Conservation (phyloP, 1,140 invertebrate species). For the Lerema accius region DNA sequence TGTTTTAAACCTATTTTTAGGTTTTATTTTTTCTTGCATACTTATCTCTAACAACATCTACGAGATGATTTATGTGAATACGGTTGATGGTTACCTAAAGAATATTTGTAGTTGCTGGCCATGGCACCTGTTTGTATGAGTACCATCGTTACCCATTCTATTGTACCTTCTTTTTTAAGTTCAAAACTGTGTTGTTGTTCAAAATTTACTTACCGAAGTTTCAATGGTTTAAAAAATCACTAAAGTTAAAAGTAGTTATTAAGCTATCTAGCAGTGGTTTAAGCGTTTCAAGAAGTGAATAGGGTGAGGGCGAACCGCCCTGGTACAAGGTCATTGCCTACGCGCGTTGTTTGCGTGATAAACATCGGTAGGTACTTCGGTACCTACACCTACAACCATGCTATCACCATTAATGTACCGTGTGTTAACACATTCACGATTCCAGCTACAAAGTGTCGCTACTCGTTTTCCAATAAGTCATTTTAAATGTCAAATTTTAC, state of each 20-base stretch:
- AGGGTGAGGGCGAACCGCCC: constrained; percentile 10
- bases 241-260: constrained; percentile 6
- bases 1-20: too few relatives aligned
- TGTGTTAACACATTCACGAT: constrained; percentile 26
- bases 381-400: constrained; percentile 31
- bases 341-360: constrained; percentile 45
- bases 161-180: too few relatives aligned
- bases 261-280: constrained; percentile 28
- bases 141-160: too few relatives aligned
- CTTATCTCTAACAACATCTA: too few relatives aligned
- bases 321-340: constrained; percentile 58
- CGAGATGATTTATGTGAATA: too few relatives aligned
- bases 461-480: constrained; percentile 23
- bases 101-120: too few relatives aligned
- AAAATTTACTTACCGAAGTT: too few relatives aligned
- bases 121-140: too few relatives aligned
- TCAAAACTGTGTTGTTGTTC: too few relatives aligned
- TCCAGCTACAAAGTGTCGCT: constrained; percentile 12
- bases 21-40: too few relatives aligned
- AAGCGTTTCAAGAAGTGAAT: constrained; percentile 8
- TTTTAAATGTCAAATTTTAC: constrained; percentile 3
- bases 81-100: too few relatives aligned
- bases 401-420: constrained; percentile 29
- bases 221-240: background rate
- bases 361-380: constrained; percentile 32